Base-by-base conservation (phyloP, 2,888 invertebrate genomes). In the Chrysodeixis includens region DNA sequence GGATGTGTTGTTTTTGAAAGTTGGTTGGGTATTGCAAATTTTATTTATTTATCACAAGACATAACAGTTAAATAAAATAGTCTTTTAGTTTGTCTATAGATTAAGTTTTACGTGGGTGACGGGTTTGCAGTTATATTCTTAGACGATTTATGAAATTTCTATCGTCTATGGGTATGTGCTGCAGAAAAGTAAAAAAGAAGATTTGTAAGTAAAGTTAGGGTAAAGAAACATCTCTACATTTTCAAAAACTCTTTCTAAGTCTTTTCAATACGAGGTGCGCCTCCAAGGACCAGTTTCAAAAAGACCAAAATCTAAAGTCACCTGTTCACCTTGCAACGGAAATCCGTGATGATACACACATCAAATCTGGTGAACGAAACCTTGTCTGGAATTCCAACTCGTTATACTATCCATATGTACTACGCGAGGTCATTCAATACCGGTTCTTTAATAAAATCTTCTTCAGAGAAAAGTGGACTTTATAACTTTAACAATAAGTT, bases 331-430 rank as follows among this genome's bases (percentile, higher is more conserved):
- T 46, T 18, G 60, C 62, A 74, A 67, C 73, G 77, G 74, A 74
- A 78, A 78, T 69, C 78, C 78, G 75, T 78, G 78, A 69, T 61
- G 67, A 59, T 74, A 72, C 60, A 59, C 52, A 77, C 67, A 74
- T 76, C 62, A 57, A 66, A 49, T 12, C 44, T 67, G 57, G 59
- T 69, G 79, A 78, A 76, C 76, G 76, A 60, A 32, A 65, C 30
- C 62, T 74, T 62, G 63, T 71, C 70, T 69, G 81, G 82, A 79
- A 82, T 81, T 77, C 66, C 56, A 69, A 73, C 71, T 81, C 76
- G 81, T 69, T 76, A 78, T 68, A 74, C 79, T 79, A 81, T 81
- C 69, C 72, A 69, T 76, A 67, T 74, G 69, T 71, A 68, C 69
- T 63, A 70, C 66, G 66, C 82, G 82, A 81, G 81, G 82, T 76